Evolutionary conservation across 2,888 invertebrate genomes (phyloP).

Genomic region (Schrankia costaestrigalis): DNA sequence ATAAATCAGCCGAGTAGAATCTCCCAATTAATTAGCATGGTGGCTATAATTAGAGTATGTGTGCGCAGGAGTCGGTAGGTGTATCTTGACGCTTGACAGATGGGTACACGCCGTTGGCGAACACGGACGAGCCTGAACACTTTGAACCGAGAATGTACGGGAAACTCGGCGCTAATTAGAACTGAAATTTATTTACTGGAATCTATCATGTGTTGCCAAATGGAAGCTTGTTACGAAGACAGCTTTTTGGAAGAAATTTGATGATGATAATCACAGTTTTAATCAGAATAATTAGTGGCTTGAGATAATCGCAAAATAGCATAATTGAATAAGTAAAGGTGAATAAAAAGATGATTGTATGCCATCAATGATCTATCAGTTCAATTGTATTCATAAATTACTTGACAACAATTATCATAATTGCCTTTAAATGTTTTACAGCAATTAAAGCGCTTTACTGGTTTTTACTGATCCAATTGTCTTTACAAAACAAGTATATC

Average conservation of each 20-base stretch:
- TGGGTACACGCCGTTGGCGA: conserved; percentile 69
- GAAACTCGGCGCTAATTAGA: conserved; percentile 65
- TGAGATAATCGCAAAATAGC: too few relatives aligned
- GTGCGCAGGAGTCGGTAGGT: conserved; percentile 53
- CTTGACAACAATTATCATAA: too few relatives aligned
- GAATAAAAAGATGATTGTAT: too few relatives aligned
- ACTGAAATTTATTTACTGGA: conserved; percentile 56
- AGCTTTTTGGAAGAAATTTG: conserved; percentile 16
- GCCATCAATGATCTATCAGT: too few relatives aligned
- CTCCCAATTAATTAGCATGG: conserved; percentile 65
- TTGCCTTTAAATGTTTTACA: too few relatives aligned
- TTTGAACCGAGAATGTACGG: conserved; percentile 53
- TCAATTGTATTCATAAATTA: too few relatives aligned
- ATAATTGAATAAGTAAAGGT: too few relatives aligned
- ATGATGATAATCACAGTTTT: neutral
- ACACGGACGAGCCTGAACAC: conserved; percentile 40
- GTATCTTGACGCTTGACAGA: conserved; percentile 69
- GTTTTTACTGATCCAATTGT: too few relatives aligned
- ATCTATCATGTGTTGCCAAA: conserved; percentile 33
- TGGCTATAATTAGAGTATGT: conserved; percentile 60
- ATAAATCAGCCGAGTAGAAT: conserved; percentile 26
- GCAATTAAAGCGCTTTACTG: too few relatives aligned
- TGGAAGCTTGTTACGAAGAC: conserved; percentile 22
- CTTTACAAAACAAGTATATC: conserved; percentile 1
- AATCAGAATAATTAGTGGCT: too few relatives aligned